phyloP scores from a whole-genome alignment of 2,888 invertebrate genomes.

The Aplocera efformata region DNA sequence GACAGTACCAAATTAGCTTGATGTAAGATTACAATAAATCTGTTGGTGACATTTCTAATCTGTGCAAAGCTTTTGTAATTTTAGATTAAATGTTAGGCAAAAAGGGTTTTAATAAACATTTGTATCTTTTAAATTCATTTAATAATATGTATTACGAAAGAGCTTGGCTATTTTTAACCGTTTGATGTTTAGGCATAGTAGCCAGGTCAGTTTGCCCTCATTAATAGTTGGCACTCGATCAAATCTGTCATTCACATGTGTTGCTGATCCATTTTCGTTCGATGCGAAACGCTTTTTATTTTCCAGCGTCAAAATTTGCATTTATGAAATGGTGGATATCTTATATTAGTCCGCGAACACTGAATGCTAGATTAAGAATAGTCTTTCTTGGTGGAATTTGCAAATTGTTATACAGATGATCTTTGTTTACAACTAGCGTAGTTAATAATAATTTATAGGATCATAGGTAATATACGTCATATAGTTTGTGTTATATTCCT shows the following conservation, averaged over 20 bases:
- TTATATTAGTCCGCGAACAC: no score
- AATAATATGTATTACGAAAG: constrained; percentile 20
- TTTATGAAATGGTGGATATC: constrained; percentile 1
- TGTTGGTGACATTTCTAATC: constrained; percentile 15
- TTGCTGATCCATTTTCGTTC: constrained; percentile 51
- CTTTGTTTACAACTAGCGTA: no score
- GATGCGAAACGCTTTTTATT: constrained; percentile 37
- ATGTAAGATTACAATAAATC: constrained; percentile 4
- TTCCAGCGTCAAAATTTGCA: constrained; percentile 21
- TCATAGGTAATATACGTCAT: no score
- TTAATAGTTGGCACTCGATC: constrained; percentile 53
- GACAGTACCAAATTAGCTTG: constrained; percentile 6
- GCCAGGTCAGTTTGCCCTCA: constrained; percentile 42
- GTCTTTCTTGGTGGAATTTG: no score
- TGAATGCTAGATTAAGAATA: no score
- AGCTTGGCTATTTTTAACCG: constrained; percentile 30
- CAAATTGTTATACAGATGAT: no score
- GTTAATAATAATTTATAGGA: no score
- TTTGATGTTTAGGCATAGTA: constrained; percentile 35
- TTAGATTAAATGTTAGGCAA: background rate
- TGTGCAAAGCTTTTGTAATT: constrained; percentile 1
- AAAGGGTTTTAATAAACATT: constrained; percentile 6
- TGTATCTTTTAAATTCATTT: constrained; percentile 13
- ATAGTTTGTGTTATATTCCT: no score
- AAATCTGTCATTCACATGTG: constrained; percentile 50